Conservation (phyloP, 2,113 vertebrate species). For the Scopus umbretta region DNA sequence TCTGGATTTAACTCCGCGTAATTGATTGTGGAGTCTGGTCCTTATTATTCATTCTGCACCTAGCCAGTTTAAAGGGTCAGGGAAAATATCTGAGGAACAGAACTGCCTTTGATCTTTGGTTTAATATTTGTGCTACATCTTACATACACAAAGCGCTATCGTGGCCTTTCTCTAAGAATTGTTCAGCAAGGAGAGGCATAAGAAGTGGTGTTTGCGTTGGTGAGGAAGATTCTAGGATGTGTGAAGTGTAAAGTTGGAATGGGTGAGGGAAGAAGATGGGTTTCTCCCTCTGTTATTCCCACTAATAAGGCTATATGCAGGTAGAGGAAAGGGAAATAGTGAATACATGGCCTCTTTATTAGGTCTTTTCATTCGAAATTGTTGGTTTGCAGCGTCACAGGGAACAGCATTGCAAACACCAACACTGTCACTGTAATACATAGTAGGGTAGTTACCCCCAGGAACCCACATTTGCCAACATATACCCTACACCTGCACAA, state of each 20-base stretch:
- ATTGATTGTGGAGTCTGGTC: conserved; percentile 43
- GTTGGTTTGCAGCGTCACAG: not conserved
- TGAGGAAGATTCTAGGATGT: not conserved
- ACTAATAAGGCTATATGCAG: not conserved
- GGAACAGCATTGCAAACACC: not conserved
- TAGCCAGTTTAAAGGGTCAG: conserved; percentile 41
- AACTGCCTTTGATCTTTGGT: conserved; percentile 46
- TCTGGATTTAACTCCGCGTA: not conserved
- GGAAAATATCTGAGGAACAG: conserved; percentile 42
- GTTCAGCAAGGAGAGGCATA: not conserved
- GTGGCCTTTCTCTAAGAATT: not conserved
- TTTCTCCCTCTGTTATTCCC: not conserved
- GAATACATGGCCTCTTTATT: not conserved
- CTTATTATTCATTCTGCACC: conserved; percentile 44
- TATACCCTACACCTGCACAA: not conserved
- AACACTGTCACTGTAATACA: not conserved
- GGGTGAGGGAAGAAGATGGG: not conserved
- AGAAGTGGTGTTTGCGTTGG: not conserved
- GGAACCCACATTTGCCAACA: not conserved
- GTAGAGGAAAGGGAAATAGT: not conserved
- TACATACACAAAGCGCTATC: not conserved
- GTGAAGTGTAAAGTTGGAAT: not conserved
- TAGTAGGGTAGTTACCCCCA: not conserved
- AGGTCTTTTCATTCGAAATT: not conserved
- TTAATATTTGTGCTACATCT: conserved; percentile 36